Evolutionary conservation across 2,113 vertebrate species (phyloP).

Genomic region (Bagarius yarrelli): DNA sequence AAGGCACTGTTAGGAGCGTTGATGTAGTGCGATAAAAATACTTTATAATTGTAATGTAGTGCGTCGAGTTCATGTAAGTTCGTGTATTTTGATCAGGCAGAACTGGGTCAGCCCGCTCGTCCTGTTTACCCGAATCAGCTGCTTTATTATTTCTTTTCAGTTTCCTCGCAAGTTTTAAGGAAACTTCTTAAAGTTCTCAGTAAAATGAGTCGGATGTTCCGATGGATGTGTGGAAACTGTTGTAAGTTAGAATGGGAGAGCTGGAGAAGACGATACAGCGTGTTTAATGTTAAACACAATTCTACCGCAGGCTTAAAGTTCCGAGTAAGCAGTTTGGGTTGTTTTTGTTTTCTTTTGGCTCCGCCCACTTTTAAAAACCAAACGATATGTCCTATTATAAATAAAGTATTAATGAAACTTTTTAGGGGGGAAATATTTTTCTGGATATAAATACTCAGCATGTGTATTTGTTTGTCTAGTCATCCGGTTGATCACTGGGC

Average conservation of each 20-base stretch:
- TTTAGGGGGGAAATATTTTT: no score
- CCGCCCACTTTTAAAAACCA: background rate
- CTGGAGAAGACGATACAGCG: slow-evolving; percentile 41
- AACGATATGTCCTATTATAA: background rate
- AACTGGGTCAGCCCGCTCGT: background rate
- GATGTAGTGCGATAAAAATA: background rate
- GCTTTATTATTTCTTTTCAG: background rate
- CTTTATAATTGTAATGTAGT: background rate
- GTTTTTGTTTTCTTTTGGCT: background rate
- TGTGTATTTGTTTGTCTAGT: background rate
- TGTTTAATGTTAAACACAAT: no score
- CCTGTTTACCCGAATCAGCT: slow-evolving; percentile 8
- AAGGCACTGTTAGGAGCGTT: background rate
- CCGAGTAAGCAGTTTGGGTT: slow-evolving; percentile 30
- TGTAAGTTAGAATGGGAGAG: slow-evolving; percentile 43
- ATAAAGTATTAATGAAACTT: background rate
- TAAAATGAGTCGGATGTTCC: slow-evolving; percentile 49
- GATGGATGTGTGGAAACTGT: slow-evolving; percentile 38
- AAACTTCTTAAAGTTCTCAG: background rate
- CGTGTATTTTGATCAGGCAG: slow-evolving; percentile 7
- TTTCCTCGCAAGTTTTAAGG: slow-evolving; percentile 8
- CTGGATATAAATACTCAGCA: no score
- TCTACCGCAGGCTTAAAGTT: slow-evolving; percentile 40
- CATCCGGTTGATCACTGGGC: background rate
- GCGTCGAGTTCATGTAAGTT: no score